Conservation (phyloP, 2,113 vertebrate species). For the Stomatorhinus ivindoensis region DNA sequence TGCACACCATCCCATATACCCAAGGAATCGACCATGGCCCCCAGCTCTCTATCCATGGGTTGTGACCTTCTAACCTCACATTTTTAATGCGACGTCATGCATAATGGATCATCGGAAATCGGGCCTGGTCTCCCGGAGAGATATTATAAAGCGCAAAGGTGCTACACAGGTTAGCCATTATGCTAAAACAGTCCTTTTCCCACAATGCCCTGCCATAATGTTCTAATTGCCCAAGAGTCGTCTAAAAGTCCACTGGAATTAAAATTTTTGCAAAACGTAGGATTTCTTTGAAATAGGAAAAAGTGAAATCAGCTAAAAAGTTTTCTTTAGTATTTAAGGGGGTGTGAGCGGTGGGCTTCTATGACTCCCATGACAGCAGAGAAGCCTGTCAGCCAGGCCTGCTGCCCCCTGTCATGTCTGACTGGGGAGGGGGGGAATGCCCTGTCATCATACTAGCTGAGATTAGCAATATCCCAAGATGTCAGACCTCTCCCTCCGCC, state of each 20-base stretch:
- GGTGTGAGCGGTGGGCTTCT: neutral
- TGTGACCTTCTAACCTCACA: conserved; percentile 11
- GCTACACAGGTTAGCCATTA: neutral
- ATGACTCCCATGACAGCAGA: neutral
- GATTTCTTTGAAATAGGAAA: neutral
- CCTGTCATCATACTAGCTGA: neutral
- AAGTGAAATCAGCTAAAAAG: neutral
- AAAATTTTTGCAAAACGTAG: neutral
- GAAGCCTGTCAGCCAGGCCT: neutral
- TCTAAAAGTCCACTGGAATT: neutral
- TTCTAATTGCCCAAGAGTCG: neutral
- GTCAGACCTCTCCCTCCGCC: neutral
- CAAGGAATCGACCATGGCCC: neutral
- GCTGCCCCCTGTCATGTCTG: neutral
- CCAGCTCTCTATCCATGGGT: neutral
- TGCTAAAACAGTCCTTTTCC: neutral
- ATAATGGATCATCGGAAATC: conserved; percentile 21
- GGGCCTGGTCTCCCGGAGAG: neutral
- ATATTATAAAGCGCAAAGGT: neutral
- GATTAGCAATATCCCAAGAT: neutral
- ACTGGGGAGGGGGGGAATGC: neutral
- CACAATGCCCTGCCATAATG: neutral
- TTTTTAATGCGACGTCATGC: conserved; percentile 23
- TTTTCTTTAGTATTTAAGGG: neutral
- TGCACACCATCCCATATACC: neutral